A percentile compares a stretch with the other conserved stretches of the same genome.
Evolutionary conservation across 2,113 vertebrate genomes (phyloP).

Genomic region (Engraulis encrasicolus): DNA sequence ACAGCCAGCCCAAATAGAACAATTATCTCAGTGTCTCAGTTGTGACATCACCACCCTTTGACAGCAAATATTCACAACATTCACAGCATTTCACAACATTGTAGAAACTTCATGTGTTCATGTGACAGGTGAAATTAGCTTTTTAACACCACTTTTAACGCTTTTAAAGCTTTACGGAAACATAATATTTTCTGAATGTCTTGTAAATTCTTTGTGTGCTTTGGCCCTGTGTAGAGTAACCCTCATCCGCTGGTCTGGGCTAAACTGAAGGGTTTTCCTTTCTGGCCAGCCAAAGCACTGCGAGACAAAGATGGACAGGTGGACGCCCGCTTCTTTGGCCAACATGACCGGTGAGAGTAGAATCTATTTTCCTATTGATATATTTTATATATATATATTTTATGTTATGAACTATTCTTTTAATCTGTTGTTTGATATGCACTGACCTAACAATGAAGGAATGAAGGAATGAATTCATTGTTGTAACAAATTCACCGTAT

Average conservation of each 20-base stretch:
- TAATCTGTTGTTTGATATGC: background rate
- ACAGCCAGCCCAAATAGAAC: background rate
- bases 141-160: no score
- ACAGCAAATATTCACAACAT: background rate
- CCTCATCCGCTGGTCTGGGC: slow-evolving; percentile 98
- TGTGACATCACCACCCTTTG: background rate
- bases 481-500: no score
- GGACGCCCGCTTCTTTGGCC: slow-evolving; percentile 97
- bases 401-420: no score
- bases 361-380: slow-evolving; percentile 18
- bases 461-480: no score
- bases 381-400: no score
- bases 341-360: slow-evolving; percentile 90
- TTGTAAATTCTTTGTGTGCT: no score
- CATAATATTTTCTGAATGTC: no score
- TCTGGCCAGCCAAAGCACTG: slow-evolving; percentile 98
- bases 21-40: background rate
- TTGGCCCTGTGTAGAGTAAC: slow-evolving; percentile 85
- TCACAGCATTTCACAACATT: background rate
- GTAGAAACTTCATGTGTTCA: background rate
- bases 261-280: slow-evolving; percentile 98
- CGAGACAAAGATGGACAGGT: slow-evolving; percentile 98
- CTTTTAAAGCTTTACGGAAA: no score
- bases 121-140: background rate
- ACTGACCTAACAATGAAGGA: background rate